Evolutionary conservation across 2,888 invertebrate genomes (phyloP).

Genomic region (Nemotelus nigrinus): DNA sequence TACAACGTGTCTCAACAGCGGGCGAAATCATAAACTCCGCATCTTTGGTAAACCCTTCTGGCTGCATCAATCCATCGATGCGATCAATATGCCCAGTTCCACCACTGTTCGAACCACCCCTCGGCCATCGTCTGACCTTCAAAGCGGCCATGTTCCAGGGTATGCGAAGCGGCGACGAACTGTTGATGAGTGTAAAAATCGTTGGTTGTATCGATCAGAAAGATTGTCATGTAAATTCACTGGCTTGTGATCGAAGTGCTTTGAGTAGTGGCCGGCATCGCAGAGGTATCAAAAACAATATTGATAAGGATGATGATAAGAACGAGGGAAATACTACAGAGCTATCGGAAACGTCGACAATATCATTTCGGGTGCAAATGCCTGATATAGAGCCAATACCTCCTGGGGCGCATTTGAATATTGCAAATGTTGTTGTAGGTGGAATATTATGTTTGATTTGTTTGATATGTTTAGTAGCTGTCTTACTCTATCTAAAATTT

Average conservation of each 20-base stretch:
- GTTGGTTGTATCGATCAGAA: conserved; percentile 68
- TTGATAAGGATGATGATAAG: conserved; percentile 52
- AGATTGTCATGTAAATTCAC: conserved; percentile 65
- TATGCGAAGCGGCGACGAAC: conserved; percentile 69
- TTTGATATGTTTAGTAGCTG: conserved; percentile 56
- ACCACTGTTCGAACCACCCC: conserved; percentile 64
- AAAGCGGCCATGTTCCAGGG: conserved; percentile 71
- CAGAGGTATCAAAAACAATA: conserved; percentile 52
- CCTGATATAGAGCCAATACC: conserved; percentile 20
- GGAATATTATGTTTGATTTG: conserved; percentile 54
- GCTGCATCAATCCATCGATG: conserved; percentile 67
- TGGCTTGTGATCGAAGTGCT: conserved; percentile 55
- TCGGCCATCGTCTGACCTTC: conserved; percentile 65
- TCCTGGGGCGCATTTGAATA: conserved; percentile 17
- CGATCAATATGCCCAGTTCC: conserved; percentile 64
- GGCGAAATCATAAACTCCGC: conserved; percentile 62
- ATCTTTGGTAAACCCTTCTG: conserved; percentile 64
- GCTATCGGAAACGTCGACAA: conserved; percentile 58
- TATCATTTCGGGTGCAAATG: conserved; percentile 60
- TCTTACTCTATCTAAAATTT: conserved; percentile 54
- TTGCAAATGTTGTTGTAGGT: conserved; percentile 48
- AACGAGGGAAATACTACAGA: conserved; percentile 32
- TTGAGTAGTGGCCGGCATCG: conserved; percentile 44
- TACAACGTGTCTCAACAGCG: conserved; percentile 60
- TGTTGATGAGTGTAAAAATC: conserved; percentile 68